Evolutionary conservation across 2,888 invertebrate genomes (phyloP).

Genomic region (Maniola hyperantus): DNA sequence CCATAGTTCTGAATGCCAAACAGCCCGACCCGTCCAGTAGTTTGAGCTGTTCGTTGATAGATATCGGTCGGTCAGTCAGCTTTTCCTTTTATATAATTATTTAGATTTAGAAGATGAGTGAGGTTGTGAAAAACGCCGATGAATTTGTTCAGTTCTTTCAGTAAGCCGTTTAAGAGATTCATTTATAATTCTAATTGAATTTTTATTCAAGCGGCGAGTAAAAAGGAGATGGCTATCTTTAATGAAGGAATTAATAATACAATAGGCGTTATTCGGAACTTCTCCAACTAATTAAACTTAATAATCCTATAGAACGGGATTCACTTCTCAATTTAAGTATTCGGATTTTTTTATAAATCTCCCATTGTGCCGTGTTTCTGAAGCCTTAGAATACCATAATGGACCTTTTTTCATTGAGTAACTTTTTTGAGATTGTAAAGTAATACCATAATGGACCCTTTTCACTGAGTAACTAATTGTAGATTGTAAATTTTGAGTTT

Average conservation of each 20-base stretch:
- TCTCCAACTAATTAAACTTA: slow-evolving; percentile 74
- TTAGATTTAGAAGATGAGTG: too few species aligned
- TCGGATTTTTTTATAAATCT: slow-evolving; percentile 55
- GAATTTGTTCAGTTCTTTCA: slow-evolving; percentile 8
- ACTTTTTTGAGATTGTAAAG: neutral
- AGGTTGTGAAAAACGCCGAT: neutral
- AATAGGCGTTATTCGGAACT: slow-evolving; percentile 57
- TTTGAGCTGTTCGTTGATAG: too few species aligned
- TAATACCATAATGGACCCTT: too few species aligned
- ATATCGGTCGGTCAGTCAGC: too few species aligned
- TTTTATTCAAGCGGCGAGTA: slow-evolving; percentile 30
- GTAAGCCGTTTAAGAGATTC: slow-evolving; percentile 14
- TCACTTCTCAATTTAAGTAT: slow-evolving; percentile 60
- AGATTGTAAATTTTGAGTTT: too few species aligned
- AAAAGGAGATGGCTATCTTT: slow-evolving; percentile 38
- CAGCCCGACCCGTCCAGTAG: too few species aligned
- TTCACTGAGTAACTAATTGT: too few species aligned
- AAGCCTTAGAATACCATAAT: slow-evolving; percentile 40
- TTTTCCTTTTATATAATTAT: too few species aligned
- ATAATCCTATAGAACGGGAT: slow-evolving; percentile 68
- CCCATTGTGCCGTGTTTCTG: slow-evolving; percentile 43
- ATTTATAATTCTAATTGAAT: slow-evolving; percentile 24
- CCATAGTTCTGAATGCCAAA: too few species aligned
- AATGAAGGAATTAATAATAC: slow-evolving; percentile 51
- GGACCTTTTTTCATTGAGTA: slow-evolving; percentile 29